These are phyloP conservation scores for Leuctra nigra DNA, from an alignment of 2,888 invertebrate species.

Conservation along the genomic window DNA sequence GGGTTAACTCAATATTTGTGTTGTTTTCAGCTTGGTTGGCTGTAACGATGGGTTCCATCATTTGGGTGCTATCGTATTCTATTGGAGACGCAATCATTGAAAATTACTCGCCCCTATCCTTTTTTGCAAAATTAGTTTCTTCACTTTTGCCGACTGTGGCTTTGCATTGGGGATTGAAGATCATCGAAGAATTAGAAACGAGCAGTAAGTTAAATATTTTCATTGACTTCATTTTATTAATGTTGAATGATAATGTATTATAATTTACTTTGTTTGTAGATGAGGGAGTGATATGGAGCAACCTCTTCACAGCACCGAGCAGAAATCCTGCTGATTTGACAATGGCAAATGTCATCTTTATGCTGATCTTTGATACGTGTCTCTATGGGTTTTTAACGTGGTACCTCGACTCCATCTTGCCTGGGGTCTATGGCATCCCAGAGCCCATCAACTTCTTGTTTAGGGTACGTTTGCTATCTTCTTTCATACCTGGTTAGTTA, in stretches of 20 bases:
- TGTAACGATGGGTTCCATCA: not conserved
- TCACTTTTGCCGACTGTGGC: slow-evolving; percentile 35
- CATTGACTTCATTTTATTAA: not conserved
- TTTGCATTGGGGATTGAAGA: slow-evolving; percentile 32
- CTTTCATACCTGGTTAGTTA: too few relatives aligned
- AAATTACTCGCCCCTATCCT: slow-evolving; percentile 1
- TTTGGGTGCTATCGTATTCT: not conserved
- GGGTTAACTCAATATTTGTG: too few relatives aligned
- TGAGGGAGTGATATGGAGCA: slow-evolving; percentile 11
- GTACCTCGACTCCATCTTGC: slow-evolving; percentile 48
- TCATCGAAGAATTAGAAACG: slow-evolving; percentile 33
- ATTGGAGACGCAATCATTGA: not conserved
- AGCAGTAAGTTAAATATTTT: slow-evolving; percentile 31
- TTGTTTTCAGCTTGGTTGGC: not conserved
- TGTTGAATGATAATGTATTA: not conserved
- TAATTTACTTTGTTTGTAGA: slow-evolving; percentile 13
- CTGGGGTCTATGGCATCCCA: slow-evolving; percentile 47
- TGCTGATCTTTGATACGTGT: slow-evolving; percentile 32
- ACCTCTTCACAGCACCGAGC: slow-evolving; percentile 3
- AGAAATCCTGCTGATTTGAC: slow-evolving; percentile 9
- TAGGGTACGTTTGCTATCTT: too few relatives aligned
- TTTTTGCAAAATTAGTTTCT: slow-evolving; percentile 29
- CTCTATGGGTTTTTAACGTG: slow-evolving; percentile 43
- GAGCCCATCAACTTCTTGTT: slow-evolving; percentile 47
- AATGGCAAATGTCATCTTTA: slow-evolving; percentile 25